Evolutionary conservation across 1,140 invertebrate species (phyloP), one percentile per base, ranked within the genome.

Genomic region (Orussus abietinus): DNA sequence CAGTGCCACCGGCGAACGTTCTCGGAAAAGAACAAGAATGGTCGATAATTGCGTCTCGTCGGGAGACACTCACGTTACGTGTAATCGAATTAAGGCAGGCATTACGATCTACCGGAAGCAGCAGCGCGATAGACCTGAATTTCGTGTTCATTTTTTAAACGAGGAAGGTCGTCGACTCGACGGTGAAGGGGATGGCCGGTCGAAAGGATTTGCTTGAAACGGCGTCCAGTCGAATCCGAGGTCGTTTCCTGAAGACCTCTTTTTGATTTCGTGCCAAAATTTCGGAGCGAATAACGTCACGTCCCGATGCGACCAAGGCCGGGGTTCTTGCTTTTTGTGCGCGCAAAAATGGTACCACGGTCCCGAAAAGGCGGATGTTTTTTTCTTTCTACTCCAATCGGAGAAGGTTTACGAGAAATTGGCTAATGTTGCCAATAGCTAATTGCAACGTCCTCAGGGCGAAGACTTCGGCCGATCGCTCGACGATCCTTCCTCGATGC

Each of bases 1-100:
- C n/a, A n/a, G n/a, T n/a, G n/a, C n/a, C n/a, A n/a, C n/a, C n/a
- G n/a, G n/a, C n/a, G n/a, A 38, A 42, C 26, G 11, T 25, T n/a
- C n/a, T 5, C n/a, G n/a, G 5, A n/a, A 35, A 15, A 35, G 17
- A 35, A 35, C n/a, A 35, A 35, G 19, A 17, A 18, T 35, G 14
- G 12, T 5, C 33, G 17, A 35, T 15, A 14, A 35, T 35, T 14
- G 5, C n/a, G 15, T 19, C 10, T 13, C 33, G 18, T 37, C 5
- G 9, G n/a, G n/a, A 7, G 22, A 20, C 18, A 14, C 12, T 7
- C 3, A 10, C 12, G 7, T 3, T 4, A 37, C 13, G 5, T 19
- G 9, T 18, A 10, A 6, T 9, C 15, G 20, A 18, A 20, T 37
- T 7, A 25, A 25, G 22, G 22, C 22, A 25, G n/a, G 6, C 22